Base-by-base conservation (phyloP, 2,113 vertebrate genomes). In the Delphinus delphis region DNA sequence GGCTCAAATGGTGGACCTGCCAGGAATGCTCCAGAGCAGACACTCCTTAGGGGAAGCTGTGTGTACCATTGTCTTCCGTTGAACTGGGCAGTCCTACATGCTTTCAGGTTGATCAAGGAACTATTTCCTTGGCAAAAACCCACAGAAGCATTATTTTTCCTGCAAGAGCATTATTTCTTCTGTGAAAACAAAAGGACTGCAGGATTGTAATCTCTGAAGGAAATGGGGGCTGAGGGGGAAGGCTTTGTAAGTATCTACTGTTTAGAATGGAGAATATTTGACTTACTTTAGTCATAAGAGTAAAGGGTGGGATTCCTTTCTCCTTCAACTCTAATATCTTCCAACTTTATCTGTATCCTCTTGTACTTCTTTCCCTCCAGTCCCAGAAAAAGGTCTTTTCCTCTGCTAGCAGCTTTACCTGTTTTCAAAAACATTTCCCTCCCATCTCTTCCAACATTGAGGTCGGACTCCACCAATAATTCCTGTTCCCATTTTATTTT, bases 231-330 rank as follows among this genome's bases (percentile, higher is more conserved):
- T 13, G 31, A 13, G 65, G 11, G 31, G n/a, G 65, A 84, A 25
- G 25, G n/a, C 50, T 8, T 21, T 65, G 26, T 26, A 12, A 55
- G 6, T 11, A 4, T n/a, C 3, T n/a, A 3, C 2, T 33, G 5
- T 63, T 63, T 50, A 36, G 25, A 55, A 38, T 58, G 55, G n/a
- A 89, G 82, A 41, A 8, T 11, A 5, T 73, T 67, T 38, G 21
- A 62, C 70, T 44, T 62, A 25, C 17, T 88, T 50, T 33, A 62
- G 36, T 76, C 1, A 4, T 4, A 18, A 53, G 71, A 60, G 18
- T 21, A 7, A 41, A 67, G 33, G 8, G 44, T 20, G 2, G 2
- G 6, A 8, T 58, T 88, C 44, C 3, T 53, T 87, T 28, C 12
- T n/a, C 76, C 41, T 38, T 80, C 26, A 84, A 0, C 23, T 70